Conservation (phyloP, 1,140 invertebrate species). For the Aricia agestis region DNA sequence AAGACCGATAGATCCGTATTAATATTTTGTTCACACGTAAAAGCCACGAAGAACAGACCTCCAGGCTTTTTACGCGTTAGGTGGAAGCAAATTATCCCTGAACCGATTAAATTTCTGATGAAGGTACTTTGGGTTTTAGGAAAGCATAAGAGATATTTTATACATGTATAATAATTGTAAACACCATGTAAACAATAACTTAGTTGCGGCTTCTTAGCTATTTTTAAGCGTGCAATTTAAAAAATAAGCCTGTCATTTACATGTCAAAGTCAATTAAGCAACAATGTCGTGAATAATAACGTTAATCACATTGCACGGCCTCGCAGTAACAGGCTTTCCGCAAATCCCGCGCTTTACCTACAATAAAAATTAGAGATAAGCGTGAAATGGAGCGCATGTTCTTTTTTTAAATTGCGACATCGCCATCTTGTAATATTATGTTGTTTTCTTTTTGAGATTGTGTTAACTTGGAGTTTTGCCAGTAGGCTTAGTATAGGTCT, state of each 20-base stretch:
- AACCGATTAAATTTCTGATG: no score
- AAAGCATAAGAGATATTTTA: no score
- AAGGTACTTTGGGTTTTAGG: no score
- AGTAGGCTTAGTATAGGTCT: no score
- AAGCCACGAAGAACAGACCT: no score
- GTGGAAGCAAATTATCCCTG: no score
- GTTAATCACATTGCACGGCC: background rate
- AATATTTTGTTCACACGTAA: no score
- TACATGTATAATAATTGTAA: background rate
- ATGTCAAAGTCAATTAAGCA: background rate
- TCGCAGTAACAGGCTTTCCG: conserved; percentile 41
- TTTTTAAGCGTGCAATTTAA: conserved; percentile 1
- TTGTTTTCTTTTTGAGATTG: background rate
- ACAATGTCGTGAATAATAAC: background rate
- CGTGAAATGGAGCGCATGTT: conserved; percentile 10
- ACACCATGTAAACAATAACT: background rate
- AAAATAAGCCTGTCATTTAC: background rate
- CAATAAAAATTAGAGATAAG: conserved; percentile 40
- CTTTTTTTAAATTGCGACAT: conserved; percentile 8
- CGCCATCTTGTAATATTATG: background rate
- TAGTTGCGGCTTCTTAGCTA: background rate
- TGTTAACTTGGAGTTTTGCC: no score
- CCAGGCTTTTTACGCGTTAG: no score
- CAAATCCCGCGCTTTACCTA: conserved; percentile 45
- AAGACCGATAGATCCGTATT: no score